Evolutionary conservation across 2,888 invertebrate genomes (phyloP).

Genomic region (Chaetogeoica ovagalla): DNA sequence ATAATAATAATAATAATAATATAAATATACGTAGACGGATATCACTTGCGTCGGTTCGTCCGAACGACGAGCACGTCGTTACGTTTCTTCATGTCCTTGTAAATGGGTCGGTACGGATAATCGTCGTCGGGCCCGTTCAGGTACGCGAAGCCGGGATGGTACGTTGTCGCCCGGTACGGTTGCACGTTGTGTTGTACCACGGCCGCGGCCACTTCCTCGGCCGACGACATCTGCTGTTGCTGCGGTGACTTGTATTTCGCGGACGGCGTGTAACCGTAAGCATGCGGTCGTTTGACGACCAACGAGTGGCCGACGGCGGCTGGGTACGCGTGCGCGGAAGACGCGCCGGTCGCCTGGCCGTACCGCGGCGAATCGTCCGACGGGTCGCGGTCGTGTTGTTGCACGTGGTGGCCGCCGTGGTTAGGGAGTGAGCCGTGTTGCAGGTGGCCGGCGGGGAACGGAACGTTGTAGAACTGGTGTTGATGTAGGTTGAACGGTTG

Average conservation of each 20-base stretch:
- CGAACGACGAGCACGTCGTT: conserved; percentile 22
- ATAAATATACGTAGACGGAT: neutral
- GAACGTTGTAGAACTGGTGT: conserved; percentile 25
- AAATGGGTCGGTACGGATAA: conserved; percentile 40
- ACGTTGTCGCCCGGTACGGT: conserved; percentile 28
- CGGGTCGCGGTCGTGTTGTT: neutral
- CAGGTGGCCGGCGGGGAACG: neutral
- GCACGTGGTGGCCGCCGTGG: conserved; percentile 22
- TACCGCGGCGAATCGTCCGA: conserved; percentile 32
- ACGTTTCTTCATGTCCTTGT: conserved; percentile 42
- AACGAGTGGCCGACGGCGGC: conserved; percentile 4
- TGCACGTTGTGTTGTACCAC: conserved; percentile 25
- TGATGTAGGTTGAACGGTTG: conserved; percentile 40
- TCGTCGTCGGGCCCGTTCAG: conserved; percentile 42
- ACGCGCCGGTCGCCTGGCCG: neutral
- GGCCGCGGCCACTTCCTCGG: conserved; percentile 6
- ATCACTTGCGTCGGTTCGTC: conserved; percentile 11
- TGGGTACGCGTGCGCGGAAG: conserved; percentile 1
- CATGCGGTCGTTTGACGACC: conserved; percentile 40
- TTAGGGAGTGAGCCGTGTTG: neutral
- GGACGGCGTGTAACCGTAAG: conserved; percentile 41
- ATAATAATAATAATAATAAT: neutral
- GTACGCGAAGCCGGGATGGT: conserved; percentile 29
- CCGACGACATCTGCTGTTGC: conserved; percentile 13
- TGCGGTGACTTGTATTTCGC: neutral